Evolutionary conservation across 2,888 invertebrate species (phyloP).

Genomic region (Pristionchus japonicus): DNA sequence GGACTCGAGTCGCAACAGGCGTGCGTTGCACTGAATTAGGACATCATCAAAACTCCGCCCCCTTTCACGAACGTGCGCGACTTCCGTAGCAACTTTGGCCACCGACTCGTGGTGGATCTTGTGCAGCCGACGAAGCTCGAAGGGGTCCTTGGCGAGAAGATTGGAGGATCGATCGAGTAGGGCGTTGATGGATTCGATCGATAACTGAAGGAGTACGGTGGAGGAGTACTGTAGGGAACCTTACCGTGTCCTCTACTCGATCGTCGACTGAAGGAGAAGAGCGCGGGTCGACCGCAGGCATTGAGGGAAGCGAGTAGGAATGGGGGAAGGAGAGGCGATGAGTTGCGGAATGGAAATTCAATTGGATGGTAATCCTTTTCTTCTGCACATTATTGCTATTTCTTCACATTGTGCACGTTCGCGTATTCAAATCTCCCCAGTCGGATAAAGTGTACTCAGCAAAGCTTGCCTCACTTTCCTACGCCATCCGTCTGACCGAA

Average conservation of each 20-base stretch:
- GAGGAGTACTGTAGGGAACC: neutral
- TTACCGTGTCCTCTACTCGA: neutral
- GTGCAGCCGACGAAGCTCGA: neutral
- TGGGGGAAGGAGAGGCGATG: neutral
- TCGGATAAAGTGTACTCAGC: too few species aligned
- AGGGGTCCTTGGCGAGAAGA: neutral
- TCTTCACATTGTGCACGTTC: neutral
- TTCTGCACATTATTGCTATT: neutral
- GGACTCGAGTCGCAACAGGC: neutral
- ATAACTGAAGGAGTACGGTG: neutral
- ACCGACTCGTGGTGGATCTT: conserved; percentile 18
- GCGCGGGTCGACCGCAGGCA: conserved; percentile 17
- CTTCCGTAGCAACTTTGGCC: conserved; percentile 5
- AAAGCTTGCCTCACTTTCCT: too few species aligned
- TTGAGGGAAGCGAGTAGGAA: conserved; percentile 13
- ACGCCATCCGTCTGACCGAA: conserved; percentile 2
- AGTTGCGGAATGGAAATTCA: neutral
- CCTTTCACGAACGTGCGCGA: conserved; percentile 18
- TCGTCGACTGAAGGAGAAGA: neutral
- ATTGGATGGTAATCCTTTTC: neutral
- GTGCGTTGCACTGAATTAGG: neutral
- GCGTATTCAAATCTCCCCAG: neutral
- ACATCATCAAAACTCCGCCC: neutral
- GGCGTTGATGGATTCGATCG: neutral
- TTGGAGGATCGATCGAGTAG: neutral